Evolutionary conservation across 2,888 invertebrate genomes (phyloP), one percentile per base, ranked within the genome.

Genomic region (Macrosoma leucophasiata): DNA sequence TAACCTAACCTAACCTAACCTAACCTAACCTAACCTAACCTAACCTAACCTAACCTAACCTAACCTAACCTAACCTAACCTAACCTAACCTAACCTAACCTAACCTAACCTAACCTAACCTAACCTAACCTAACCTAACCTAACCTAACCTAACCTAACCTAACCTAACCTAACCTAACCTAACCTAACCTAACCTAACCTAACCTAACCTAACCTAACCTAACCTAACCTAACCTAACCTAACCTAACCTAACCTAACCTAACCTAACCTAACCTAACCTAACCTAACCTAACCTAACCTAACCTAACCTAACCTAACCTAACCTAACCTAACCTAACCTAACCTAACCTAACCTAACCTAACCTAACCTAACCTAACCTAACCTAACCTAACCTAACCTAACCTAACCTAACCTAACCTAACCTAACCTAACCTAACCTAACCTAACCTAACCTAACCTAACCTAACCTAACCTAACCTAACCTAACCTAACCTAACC

Each of bases 201-300:
- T 41, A 43, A 48, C 43, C 48, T 45, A 44, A 48, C 44, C 47
- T 44, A 44, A 48, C 44, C 47, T 43, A 45, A 48, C 43, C 48
- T 45, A 45, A 48, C 44, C 48, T 45, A 45, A 48, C 44, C 48
- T 41, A 43, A 43, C 41, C 43, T 43, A 41, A 43, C 43, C 43
- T 43, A 43, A 45, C 43, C 48, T 45, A 44, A 47, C 43, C 42
- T 42, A 48, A 47, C 47, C 44, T 43, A 48, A 48, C 48, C 43
- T 43, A 46, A 46, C 46, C 43, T 43, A 46, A 42, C 46, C 41
- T 43, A 46, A 46, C 42, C 46, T 43, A 43, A 45, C 41, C 46
- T 13, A 19, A 29, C 22, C 22, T 12, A 24, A 23, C 22, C 43
- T 43, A 46, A 42, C 46, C 41, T 43, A 46, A 46, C 42, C 45